These are phyloP conservation scores for Drosophila subpulchrella DNA, from an alignment of 1,140 invertebrate genomes.

Conservation along the genomic window DNA sequence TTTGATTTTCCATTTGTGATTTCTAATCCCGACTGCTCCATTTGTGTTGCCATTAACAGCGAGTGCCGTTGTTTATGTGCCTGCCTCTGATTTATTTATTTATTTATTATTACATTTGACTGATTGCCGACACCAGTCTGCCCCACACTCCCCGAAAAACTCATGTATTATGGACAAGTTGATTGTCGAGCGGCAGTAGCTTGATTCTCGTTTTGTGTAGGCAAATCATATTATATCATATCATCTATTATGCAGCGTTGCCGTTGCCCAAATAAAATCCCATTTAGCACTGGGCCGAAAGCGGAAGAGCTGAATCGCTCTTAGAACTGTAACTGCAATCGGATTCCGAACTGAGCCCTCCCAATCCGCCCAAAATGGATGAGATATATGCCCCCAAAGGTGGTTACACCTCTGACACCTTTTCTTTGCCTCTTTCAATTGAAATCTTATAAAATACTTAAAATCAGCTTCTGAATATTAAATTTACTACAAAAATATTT, in stretches of 20 bases:
- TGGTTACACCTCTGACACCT: not conserved
- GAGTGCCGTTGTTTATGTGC: constrained; percentile 36
- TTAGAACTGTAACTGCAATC: not conserved
- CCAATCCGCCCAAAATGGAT: constrained; percentile 5
- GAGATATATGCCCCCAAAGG: not conserved
- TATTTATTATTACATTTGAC: constrained; percentile 79
- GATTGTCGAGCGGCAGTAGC: constrained; percentile 66
- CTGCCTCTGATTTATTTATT: constrained; percentile 63
- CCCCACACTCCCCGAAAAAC: constrained; percentile 17
- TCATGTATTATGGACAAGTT: constrained; percentile 77
- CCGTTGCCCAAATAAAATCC: constrained; percentile 37
- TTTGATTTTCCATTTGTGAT: constrained; percentile 35
- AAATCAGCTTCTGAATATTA: no score
- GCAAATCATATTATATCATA: constrained; percentile 75
- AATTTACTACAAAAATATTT: no score
- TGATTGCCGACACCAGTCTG: constrained; percentile 59
- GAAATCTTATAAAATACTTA: no score
- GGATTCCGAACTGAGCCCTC: constrained; percentile 6
- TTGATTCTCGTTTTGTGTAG: constrained; percentile 71
- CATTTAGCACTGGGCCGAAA: constrained; percentile 36
- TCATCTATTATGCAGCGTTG: constrained; percentile 66
- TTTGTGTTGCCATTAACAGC: constrained; percentile 32
- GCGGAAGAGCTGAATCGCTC: not conserved
- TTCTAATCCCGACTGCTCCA: constrained; percentile 40
- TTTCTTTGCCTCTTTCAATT: not conserved